A percentile compares a stretch with the other conserved stretches of the same genome.
Conservation (phyloP, 2,113 vertebrate genomes). For the Hystrix brachyura region DNA sequence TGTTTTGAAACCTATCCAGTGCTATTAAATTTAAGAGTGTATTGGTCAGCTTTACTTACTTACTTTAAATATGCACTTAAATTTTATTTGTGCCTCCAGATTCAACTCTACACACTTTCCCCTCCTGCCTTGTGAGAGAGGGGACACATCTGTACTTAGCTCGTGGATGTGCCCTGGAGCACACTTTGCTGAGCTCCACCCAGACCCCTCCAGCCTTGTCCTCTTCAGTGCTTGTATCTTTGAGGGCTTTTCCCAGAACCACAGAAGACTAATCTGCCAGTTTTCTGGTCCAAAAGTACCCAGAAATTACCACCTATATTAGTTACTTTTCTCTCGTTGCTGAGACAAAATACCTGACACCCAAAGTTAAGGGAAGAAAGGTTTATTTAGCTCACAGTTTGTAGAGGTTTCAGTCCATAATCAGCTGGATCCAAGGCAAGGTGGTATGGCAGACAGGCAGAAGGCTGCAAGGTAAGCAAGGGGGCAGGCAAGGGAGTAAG, state of each 20-base stretch:
- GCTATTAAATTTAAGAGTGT: background rate
- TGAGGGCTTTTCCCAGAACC: constrained; percentile 4
- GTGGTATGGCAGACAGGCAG: too few relatives aligned
- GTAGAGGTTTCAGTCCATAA: too few relatives aligned
- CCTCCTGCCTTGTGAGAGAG: fast-evolving
- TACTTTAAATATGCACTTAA: background rate
- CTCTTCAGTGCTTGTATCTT: background rate
- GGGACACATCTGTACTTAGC: background rate
- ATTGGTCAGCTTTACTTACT: background rate
- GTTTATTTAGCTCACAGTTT: too few relatives aligned
- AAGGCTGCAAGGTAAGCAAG: too few relatives aligned
- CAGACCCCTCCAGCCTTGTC: background rate
- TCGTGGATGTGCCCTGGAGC: background rate
- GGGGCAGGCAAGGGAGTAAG: too few relatives aligned
- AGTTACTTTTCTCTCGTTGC: too few relatives aligned
- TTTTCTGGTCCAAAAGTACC: background rate
- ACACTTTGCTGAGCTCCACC: background rate
- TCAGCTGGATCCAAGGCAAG: too few relatives aligned
- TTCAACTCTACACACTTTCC: background rate
- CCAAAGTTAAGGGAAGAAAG: too few relatives aligned
- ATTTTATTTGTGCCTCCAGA: background rate
- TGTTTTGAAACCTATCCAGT: constrained; percentile 25
- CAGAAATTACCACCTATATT: background rate
- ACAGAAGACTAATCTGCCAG: background rate
- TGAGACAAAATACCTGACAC: too few relatives aligned